These are phyloP conservation scores for Araneus ventricosus DNA, from an alignment of 1,140 invertebrate species.

Conservation along the genomic window DNA sequence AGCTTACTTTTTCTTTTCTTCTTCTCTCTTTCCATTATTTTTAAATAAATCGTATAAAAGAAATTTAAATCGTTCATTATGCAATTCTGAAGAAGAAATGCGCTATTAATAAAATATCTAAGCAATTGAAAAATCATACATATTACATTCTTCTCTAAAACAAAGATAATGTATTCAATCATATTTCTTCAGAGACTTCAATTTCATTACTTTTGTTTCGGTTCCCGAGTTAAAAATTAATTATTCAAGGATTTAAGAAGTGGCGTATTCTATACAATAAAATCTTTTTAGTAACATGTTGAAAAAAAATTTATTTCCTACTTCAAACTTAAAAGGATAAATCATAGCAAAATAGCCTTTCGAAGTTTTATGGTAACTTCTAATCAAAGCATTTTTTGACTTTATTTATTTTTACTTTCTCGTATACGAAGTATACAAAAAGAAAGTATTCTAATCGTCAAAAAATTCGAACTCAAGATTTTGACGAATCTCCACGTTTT, in stretches of 20 bases:
- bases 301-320: not conserved
- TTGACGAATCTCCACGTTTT: too few species aligned
- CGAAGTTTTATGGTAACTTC: conserved; percentile 56
- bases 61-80: conserved; percentile 9
- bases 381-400: conserved; percentile 31
- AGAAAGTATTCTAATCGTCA: too few species aligned
- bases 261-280: conserved; percentile 16
- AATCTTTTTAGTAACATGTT: not conserved
- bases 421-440: too few species aligned
- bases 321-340: conserved; percentile 24
- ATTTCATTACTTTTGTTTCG: conserved; percentile 21
- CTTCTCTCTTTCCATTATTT: not conserved
- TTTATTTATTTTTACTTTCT: not conserved
- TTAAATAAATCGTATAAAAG: not conserved
- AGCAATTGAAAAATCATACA: conserved; percentile 21
- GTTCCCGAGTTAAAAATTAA: conserved; percentile 35
- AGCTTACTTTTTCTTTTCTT: not conserved
- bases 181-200: conserved; percentile 54
- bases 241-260: conserved; percentile 30
- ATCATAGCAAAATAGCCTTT: conserved; percentile 49
- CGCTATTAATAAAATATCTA: conserved; percentile 18
- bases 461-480: too few species aligned
- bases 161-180: conserved; percentile 21
- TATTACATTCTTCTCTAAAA: conserved; percentile 1
- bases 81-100: not conserved